These are phyloP conservation scores for Cephonodes hylas DNA, from an alignment of 2,888 invertebrate genomes.

Conservation along the genomic window DNA sequence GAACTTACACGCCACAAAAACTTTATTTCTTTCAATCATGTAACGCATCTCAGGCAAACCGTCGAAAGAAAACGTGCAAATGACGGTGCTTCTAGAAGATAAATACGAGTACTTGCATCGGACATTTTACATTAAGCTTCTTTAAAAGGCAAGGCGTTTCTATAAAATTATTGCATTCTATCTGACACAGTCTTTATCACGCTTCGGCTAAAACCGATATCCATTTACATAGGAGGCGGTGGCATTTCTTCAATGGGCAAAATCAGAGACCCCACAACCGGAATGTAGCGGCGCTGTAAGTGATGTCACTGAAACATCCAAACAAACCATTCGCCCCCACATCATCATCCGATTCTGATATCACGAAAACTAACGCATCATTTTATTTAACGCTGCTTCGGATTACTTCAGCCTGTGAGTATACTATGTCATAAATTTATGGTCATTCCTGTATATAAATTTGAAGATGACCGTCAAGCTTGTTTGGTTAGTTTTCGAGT, in stretches of 20 bases:
- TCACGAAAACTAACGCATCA: constrained; percentile 76
- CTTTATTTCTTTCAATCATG: background rate
- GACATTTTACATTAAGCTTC: background rate
- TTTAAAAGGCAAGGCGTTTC: background rate
- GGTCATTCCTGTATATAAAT: background rate
- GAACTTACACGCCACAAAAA: background rate
- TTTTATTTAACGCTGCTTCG: constrained; percentile 77
- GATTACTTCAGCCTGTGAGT: constrained; percentile 78
- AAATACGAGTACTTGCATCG: background rate
- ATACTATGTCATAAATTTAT: constrained; percentile 28
- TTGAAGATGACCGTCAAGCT: background rate
- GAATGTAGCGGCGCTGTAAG: constrained; percentile 76
- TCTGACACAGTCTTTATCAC: constrained; percentile 25
- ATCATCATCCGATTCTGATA: constrained; percentile 48
- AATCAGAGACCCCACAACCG: constrained; percentile 66
- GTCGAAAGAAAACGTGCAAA: background rate
- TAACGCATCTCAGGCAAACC: background rate
- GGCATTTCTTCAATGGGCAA: constrained; percentile 71
- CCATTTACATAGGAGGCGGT: constrained; percentile 76
- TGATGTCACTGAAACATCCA: constrained; percentile 60
- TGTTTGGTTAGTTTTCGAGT: background rate
- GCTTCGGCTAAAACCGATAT: constrained; percentile 66
- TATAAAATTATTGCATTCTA: background rate
- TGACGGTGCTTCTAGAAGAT: background rate
- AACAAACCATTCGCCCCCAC: constrained; percentile 53